Base-by-base conservation (phyloP, 2,888 invertebrate species). In the Aricia artaxerxes region DNA sequence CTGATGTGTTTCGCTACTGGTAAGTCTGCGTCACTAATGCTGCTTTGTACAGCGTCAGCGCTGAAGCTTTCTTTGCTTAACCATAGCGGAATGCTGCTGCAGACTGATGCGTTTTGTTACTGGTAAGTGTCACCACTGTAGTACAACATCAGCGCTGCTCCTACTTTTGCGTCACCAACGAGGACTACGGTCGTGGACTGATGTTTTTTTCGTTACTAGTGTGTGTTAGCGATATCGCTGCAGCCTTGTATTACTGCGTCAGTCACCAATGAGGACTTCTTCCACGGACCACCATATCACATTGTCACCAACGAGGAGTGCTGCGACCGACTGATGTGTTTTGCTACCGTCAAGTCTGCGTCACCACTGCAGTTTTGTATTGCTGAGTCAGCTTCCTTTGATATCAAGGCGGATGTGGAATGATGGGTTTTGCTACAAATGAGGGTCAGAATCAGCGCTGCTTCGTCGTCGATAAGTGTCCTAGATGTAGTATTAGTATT, bases 161-260 rank as follows among this genome's bases (percentile, higher is more conserved):
- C 38, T 4, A 38, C 38, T 38, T 38, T 38, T 98, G 98, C 86
- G 95, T 95, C 3, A 95, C 96, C 82, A 98, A 97, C 86, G 97
- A 97, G 31, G 96, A 97, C 87, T 98, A 98, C 90, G 98, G 98
- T 91, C 96, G 97, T 0, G 97, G 97, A 13, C 96, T 96, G 16
- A 96, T 98, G 80, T 98, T 98, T 89, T 83, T 93, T 82, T 24
- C 24, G 92, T 93, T 78, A 94, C 93, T 16, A 93, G 93, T 93
- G 40, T 95, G 97, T 40, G 40, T 57, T 9, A 9, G 9, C 44
- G 7, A 35, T 13, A 35, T 6, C n/a, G 1, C 9, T 64, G 9
- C 0, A 9, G 7, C 5, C 6, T 44, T 44, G 44, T 7, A 9
- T 9, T 3, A 31, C 24, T 5, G 64, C 1, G 9, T 9, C 24